Percentiles rank a stretch among this genome's conserved stretches.
These are phyloP conservation scores for Stegodyphus dumicola DNA, from an alignment of 1,140 invertebrate genomes.

Conservation along the genomic window DNA sequence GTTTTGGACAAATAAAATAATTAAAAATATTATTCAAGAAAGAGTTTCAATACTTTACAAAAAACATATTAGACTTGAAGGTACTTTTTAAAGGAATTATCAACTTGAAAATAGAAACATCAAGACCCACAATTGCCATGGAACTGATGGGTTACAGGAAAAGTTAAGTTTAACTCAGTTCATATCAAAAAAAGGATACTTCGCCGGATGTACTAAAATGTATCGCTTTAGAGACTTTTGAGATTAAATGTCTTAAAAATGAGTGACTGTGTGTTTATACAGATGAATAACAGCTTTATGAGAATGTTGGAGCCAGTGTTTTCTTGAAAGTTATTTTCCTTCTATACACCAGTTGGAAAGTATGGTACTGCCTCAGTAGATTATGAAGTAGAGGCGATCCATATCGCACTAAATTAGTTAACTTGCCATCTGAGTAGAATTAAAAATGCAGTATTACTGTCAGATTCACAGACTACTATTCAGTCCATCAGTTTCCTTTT, in stretches of 20 bases:
- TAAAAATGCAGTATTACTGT: not conserved
- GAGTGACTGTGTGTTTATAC: not conserved
- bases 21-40: no score
- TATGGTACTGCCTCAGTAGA: not conserved
- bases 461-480: not conserved
- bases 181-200: no score
- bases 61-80: no score
- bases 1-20: no score
- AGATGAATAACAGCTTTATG: not conserved
- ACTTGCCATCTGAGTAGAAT: not conserved
- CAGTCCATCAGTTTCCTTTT: not conserved
- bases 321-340: not conserved
- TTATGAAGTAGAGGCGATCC: not conserved
- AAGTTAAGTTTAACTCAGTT: no score
- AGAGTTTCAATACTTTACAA: no score
- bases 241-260: not conserved
- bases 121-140: no score
- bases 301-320: not conserved
- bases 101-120: no score
- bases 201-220: not conserved
- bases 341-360: not conserved
- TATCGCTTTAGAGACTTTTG: not conserved
- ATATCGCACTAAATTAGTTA: not conserved
- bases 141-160: no score
- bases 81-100: no score